Conservation (phyloP, 2,888 invertebrate species). For the Ashinkailepas kermadecensis region DNA sequence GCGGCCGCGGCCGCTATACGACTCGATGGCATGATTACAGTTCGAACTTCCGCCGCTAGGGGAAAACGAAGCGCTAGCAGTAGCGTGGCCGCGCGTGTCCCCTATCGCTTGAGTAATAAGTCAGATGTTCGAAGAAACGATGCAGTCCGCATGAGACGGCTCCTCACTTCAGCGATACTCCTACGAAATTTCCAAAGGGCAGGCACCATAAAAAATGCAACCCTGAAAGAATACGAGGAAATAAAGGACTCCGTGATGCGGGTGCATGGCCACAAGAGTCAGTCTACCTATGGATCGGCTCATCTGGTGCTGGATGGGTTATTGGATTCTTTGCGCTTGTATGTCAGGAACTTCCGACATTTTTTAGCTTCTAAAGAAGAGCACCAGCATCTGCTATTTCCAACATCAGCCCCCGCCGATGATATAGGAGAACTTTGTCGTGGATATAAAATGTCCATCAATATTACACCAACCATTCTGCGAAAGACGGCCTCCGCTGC, state of each 20-base stretch:
- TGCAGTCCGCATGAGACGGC: background rate
- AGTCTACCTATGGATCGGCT: background rate
- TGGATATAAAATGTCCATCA: background rate
- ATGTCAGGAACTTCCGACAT: background rate
- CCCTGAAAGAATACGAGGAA: background rate
- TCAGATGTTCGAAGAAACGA: background rate
- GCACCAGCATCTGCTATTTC: background rate
- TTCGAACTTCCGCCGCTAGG: too few relatives aligned
- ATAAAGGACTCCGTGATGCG: background rate
- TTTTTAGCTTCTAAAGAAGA: background rate
- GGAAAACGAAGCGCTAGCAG: too few relatives aligned
- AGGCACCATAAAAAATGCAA: background rate
- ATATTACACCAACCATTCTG: background rate
- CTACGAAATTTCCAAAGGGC: background rate
- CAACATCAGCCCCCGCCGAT: background rate
- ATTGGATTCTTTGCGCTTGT: background rate
- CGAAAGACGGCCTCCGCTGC: background rate
- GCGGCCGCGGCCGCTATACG: too few relatives aligned
- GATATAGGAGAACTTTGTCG: background rate
- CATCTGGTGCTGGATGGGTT: background rate
- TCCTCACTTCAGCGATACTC: background rate
- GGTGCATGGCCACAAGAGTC: background rate
- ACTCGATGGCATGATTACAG: too few relatives aligned
- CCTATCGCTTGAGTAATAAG: background rate
- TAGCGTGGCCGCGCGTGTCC: too few relatives aligned